phyloP scores from a whole-genome alignment of 2,888 invertebrate genomes.

The Lysandra coridon region DNA sequence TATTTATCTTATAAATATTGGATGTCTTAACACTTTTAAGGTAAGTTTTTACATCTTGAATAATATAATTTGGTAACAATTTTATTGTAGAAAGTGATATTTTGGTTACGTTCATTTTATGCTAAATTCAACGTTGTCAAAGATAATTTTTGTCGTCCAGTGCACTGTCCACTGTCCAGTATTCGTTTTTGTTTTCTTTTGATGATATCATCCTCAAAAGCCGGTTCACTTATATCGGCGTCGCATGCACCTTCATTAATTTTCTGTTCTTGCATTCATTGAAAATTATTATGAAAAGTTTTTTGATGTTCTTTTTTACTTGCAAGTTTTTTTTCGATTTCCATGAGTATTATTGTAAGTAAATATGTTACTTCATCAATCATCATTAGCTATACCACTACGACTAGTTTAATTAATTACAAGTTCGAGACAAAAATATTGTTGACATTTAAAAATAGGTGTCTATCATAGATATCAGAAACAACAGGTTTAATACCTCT shows the following conservation, averaged over 20 bases:
- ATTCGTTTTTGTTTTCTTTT: neutral
- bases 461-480: neutral
- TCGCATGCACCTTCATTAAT: neutral
- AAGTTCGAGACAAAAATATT: neutral
- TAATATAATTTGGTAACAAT: neutral
- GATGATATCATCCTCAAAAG: conserved; percentile 19
- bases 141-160: neutral
- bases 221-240: conserved; percentile 15
- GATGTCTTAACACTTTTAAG: conserved; percentile 61
- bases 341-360: neutral
- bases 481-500: no score
- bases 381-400: no score
- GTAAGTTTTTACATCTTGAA: conserved; percentile 36
- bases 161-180: neutral
- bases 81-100: neutral
- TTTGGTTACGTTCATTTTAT: neutral
- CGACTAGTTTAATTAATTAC: neutral
- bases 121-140: neutral
- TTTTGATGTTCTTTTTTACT: neutral
- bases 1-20: conserved; percentile 49
- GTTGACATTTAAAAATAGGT: neutral
- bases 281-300: neutral
- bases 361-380: neutral
- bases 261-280: neutral
- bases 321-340: neutral